phyloP scores from a whole-genome alignment of 2,797 vertebrate species.

The Margarornis squamiger region DNA sequence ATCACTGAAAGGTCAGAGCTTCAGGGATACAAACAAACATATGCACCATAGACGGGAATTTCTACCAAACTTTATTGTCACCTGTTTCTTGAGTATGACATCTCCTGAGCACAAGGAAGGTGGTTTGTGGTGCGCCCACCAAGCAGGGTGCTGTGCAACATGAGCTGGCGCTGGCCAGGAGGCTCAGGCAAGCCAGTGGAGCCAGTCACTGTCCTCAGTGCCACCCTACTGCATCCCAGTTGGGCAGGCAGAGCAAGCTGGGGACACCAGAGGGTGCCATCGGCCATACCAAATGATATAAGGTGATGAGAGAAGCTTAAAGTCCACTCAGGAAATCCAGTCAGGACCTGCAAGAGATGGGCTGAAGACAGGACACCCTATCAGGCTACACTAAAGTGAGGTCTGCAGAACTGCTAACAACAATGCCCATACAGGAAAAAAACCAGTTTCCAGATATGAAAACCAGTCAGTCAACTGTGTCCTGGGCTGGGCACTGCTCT shows the following conservation, averaged over 20 bases:
- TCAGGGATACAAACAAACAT: not conserved
- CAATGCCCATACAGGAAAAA: not conserved
- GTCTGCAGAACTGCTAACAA: not conserved
- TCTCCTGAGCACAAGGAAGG: not conserved
- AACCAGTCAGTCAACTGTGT: not conserved
- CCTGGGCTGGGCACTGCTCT: not conserved
- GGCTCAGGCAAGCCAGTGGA: rapidly evolving
- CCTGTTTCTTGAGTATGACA: not conserved
- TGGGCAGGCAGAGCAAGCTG: not conserved
- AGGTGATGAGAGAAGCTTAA: not conserved
- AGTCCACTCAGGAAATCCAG: not conserved
- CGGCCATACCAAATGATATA: no score
- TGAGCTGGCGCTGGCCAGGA: not conserved
- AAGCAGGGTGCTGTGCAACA: not conserved
- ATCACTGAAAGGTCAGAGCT: not conserved
- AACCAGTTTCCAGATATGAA: not conserved
- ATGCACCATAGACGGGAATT: not conserved
- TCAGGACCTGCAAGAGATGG: not conserved
- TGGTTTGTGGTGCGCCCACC: rapidly evolving
- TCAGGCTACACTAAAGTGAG: rapidly evolving
- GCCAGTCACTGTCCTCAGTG: not conserved
- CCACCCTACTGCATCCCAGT: not conserved
- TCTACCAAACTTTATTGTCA: not conserved
- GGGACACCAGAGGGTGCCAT: not conserved
- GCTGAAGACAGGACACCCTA: not conserved